These are phyloP conservation scores for Meandrina meandrites DNA, from an alignment of 92 coral and sea anemone genomes.

Conservation along the genomic window DNA sequence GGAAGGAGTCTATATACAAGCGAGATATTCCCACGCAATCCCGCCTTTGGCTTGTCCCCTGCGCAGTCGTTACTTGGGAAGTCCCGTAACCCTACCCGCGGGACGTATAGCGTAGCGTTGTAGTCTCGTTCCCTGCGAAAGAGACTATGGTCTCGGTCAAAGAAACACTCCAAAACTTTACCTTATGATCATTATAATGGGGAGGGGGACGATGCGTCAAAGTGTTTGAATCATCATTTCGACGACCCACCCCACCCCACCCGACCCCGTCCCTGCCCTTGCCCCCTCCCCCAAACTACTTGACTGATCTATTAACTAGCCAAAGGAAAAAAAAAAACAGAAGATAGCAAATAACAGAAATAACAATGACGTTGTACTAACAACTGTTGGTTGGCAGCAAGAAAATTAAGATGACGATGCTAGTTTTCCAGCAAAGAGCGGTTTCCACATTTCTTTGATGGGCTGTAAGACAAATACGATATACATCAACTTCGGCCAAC, in stretches of 20 bases:
- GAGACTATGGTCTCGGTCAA: too few relatives aligned
- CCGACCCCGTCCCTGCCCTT: too few relatives aligned
- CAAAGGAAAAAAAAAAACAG: not conserved
- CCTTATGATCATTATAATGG: too few relatives aligned
- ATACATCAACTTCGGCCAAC: not conserved
- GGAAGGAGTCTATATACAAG: not conserved
- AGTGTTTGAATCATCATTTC: not conserved
- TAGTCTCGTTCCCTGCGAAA: too few relatives aligned
- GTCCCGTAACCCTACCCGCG: too few relatives aligned
- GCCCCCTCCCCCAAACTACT: not conserved
- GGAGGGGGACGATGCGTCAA: not conserved
- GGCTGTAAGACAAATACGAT: constrained; percentile 34
- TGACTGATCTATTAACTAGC: not conserved
- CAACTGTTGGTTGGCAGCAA: not conserved
- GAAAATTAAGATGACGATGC: constrained; percentile 11
- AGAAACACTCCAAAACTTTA: too few relatives aligned
- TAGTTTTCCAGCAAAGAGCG: constrained; percentile 55
- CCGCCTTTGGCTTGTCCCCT: not conserved
- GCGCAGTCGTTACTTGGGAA: not conserved
- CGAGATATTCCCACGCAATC: not conserved
- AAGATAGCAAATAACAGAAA: too few relatives aligned
- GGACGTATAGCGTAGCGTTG: too few relatives aligned
- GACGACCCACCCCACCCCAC: too few relatives aligned
- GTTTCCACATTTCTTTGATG: constrained; percentile 65
- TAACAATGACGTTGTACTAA: constrained; percentile 2